phyloP scores from a whole-genome alignment of 2,113 vertebrate genomes.

The Hippocampus zosterae region DNA sequence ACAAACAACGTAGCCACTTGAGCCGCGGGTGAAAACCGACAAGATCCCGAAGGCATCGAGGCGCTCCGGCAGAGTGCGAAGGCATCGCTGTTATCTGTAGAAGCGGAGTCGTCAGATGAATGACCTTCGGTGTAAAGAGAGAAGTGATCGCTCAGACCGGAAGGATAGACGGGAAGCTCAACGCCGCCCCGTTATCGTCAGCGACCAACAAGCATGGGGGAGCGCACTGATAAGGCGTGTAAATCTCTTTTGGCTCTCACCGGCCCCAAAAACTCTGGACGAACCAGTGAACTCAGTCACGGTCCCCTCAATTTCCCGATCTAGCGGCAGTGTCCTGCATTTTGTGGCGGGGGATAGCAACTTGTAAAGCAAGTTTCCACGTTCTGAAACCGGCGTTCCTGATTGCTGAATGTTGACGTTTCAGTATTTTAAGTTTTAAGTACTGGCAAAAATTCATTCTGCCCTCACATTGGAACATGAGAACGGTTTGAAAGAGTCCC shows the following conservation, averaged over 20 bases:
- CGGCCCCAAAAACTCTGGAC: background rate
- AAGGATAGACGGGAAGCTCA: background rate
- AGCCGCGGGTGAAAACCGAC: background rate
- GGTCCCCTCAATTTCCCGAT: background rate
- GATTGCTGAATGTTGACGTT: too few species aligned
- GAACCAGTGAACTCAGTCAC: background rate
- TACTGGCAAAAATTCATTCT: background rate
- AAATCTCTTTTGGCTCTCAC: constrained; percentile 1
- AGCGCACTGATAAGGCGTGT: background rate
- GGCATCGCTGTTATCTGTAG: background rate
- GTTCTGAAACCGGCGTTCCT: too few species aligned
- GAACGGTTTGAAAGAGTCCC: too few species aligned
- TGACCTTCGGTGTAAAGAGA: background rate
- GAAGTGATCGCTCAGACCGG: background rate
- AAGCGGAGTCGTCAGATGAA: background rate
- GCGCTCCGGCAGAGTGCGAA: background rate
- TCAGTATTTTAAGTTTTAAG: background rate
- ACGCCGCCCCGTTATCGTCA: background rate
- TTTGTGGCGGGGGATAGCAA: background rate
- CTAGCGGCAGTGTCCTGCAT: background rate
- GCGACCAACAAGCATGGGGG: background rate
- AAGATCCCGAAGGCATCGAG: background rate
- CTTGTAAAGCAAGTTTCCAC: background rate
- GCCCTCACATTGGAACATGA: too few species aligned
- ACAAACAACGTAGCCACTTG: background rate